Conservation (phyloP, 2,797 vertebrate species). For the Chelidonichthys spinosus region DNA sequence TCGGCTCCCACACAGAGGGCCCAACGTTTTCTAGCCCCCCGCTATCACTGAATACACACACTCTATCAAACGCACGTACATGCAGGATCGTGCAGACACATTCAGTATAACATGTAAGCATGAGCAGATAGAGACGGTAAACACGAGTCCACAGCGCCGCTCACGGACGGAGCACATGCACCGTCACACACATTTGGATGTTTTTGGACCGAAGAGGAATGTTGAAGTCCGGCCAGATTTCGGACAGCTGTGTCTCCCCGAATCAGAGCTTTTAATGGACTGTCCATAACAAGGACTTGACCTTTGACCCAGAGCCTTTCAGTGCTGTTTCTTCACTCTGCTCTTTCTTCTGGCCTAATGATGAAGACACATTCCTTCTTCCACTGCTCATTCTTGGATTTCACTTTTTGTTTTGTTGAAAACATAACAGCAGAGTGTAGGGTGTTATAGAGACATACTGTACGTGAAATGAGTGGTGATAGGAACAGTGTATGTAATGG, state of each 20-base stretch:
- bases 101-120: constrained; percentile 16
- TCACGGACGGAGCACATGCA: not conserved
- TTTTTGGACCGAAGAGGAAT: constrained; percentile 46
- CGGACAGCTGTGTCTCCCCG: constrained; percentile 50
- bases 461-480: constrained; percentile 4
- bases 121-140: not conserved
- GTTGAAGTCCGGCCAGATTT: constrained; percentile 53
- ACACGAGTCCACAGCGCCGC: not conserved
- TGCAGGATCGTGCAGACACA: constrained; percentile 10
- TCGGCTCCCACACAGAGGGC: constrained; percentile 57
- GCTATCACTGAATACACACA: constrained; percentile 60
- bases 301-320: constrained; percentile 67
- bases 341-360: constrained; percentile 49
- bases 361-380: constrained; percentile 66
- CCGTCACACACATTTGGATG: constrained; percentile 39
- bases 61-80: constrained; percentile 27
- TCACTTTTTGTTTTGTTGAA: constrained; percentile 63
- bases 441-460: constrained; percentile 26
- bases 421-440: constrained; percentile 48
- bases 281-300: constrained; percentile 75
- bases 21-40: constrained; percentile 43
- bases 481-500: constrained; percentile 4
- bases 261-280: constrained; percentile 60
- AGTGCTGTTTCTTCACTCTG: constrained; percentile 62
- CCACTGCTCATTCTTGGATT: constrained; percentile 65